phyloP scores from a whole-genome alignment of 2,113 vertebrate species.

The Semicossyphus pulcher region DNA sequence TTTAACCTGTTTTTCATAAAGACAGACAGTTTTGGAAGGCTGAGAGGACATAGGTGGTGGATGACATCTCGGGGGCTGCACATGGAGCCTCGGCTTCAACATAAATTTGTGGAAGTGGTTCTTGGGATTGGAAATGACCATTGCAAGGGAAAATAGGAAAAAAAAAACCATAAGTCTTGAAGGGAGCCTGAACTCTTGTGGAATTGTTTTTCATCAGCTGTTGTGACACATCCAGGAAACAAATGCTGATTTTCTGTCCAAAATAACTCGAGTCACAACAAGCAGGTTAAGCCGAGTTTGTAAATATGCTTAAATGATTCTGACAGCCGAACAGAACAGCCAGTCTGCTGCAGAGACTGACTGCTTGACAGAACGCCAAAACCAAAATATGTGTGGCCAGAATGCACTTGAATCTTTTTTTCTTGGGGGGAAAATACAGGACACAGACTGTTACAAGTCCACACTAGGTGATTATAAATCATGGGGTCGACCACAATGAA shows the following conservation, averaged over 20 bases:
- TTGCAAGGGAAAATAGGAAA: background rate
- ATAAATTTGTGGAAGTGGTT: background rate
- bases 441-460: no score
- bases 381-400: slow-evolving; percentile 14
- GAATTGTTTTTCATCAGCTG: slow-evolving; percentile 15
- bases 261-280: slow-evolving; percentile 21
- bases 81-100: background rate
- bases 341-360: slow-evolving; percentile 76
- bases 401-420: slow-evolving; percentile 17
- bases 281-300: background rate
- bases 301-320: slow-evolving; percentile 10
- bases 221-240: slow-evolving; percentile 15
- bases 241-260: slow-evolving; percentile 42
- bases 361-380: slow-evolving; percentile 27
- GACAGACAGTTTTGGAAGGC: slow-evolving; percentile 20
- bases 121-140: slow-evolving; percentile 7
- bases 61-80: background rate
- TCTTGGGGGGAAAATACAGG: background rate
- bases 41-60: slow-evolving; percentile 10
- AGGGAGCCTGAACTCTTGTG: background rate
- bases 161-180: slow-evolving; percentile 5
- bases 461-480: no score
- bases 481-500: background rate
- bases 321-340: slow-evolving; percentile 36
- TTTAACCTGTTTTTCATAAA: background rate